A percentile compares a stretch with the other conserved stretches of the same genome.
These are phyloP conservation scores for Eledona agricola DNA, from an alignment of 2,888 invertebrate species.

Conservation along the genomic window DNA sequence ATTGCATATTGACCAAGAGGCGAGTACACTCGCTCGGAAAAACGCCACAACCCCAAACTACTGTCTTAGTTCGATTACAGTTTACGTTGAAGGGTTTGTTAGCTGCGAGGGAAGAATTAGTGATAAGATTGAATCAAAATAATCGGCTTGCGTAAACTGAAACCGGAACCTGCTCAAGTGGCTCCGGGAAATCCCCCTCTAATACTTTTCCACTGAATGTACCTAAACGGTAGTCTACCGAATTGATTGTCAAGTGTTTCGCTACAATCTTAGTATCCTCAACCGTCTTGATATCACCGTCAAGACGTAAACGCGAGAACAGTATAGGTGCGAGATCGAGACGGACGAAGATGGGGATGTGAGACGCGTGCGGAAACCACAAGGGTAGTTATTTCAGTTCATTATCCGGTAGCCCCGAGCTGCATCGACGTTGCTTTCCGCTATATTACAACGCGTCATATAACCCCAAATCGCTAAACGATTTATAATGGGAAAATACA, in stretches of 20 bases:
- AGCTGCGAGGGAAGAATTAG: slow-evolving; percentile 17
- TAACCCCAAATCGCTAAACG: slow-evolving; percentile 58
- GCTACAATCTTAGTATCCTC: slow-evolving; percentile 42
- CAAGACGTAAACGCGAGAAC: slow-evolving; percentile 8
- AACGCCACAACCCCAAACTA: too few relatives aligned
- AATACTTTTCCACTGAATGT: slow-evolving; percentile 41
- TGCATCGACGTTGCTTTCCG: slow-evolving; percentile 50
- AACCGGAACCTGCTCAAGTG: slow-evolving; percentile 22
- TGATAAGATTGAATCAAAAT: slow-evolving; percentile 25
- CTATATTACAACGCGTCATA: slow-evolving; percentile 53
- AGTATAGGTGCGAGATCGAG: slow-evolving; percentile 29
- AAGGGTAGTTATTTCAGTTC: slow-evolving; percentile 47
- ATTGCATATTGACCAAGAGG: slow-evolving; percentile 55
- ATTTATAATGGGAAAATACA: slow-evolving; percentile 59
- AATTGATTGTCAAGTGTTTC: slow-evolving; percentile 49
- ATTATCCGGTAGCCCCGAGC: slow-evolving; percentile 47
- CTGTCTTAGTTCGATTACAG: too few relatives aligned
- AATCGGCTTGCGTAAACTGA: slow-evolving; percentile 28
- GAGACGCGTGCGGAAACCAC: slow-evolving; percentile 37
- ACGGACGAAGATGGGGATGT: slow-evolving; percentile 46
- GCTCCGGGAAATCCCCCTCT: slow-evolving; percentile 24
- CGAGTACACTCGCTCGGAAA: background rate
- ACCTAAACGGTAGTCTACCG: slow-evolving; percentile 41
- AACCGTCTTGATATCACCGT: slow-evolving; percentile 20
- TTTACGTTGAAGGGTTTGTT: slow-evolving; percentile 18